Conservation (phyloP, 2,888 invertebrate species). For the Pecten maximus region DNA sequence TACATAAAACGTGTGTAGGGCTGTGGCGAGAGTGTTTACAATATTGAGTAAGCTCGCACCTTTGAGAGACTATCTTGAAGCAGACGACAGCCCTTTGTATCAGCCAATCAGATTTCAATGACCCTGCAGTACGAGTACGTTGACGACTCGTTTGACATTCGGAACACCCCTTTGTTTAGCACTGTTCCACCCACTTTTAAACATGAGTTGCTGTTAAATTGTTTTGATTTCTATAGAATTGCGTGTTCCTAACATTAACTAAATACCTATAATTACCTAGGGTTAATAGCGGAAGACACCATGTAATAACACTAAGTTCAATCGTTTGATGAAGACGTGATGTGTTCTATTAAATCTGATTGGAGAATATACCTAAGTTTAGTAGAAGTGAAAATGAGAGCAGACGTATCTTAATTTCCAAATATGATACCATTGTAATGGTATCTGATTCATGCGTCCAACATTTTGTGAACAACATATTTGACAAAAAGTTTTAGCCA, state of each 20-base stretch:
- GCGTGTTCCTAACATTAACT: slow-evolving; percentile 24
- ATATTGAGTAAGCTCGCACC: slow-evolving; percentile 33
- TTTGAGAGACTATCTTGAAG: slow-evolving; percentile 35
- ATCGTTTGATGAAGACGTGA: not conserved
- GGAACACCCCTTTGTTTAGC: slow-evolving; percentile 32
- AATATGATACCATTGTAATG: not conserved
- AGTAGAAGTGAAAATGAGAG: not conserved
- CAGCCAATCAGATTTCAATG: slow-evolving; percentile 14
- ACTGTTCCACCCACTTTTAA: slow-evolving; percentile 30
- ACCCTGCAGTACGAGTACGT: not conserved
- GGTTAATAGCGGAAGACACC: slow-evolving; percentile 11
- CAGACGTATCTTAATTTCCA: not conserved
- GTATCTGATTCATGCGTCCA: not conserved
- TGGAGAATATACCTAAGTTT: not conserved
- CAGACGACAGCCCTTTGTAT: not conserved
- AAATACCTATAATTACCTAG: slow-evolving; percentile 32
- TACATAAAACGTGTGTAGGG: slow-evolving; percentile 26
- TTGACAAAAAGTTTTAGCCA: no score
- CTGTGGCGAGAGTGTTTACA: slow-evolving; percentile 23
- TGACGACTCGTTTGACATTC: slow-evolving; percentile 14
- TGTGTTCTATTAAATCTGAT: not conserved
- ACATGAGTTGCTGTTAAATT: slow-evolving; percentile 35
- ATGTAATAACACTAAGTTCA: not conserved
- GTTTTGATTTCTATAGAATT: slow-evolving; percentile 33
- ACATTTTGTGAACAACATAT: not conserved